Base-by-base conservation (phyloP, 2,888 invertebrate genomes). In the Eupithecia dodoneata region DNA sequence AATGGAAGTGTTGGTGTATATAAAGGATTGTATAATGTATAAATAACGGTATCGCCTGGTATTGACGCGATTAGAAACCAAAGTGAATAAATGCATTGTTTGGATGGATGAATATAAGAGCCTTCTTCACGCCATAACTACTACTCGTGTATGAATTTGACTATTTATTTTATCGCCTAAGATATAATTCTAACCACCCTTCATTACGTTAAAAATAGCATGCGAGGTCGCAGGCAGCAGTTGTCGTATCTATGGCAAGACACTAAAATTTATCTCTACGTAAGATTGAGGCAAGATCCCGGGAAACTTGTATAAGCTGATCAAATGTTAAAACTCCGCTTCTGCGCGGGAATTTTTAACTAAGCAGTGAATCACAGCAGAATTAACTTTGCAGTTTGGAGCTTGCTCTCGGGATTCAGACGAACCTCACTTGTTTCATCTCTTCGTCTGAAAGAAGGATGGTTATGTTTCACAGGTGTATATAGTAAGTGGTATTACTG, bases 321-420 rank as follows among this genome's bases (percentile, higher is more conserved):
- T 87, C 78, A 84, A 85, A 83, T 85, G 83, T 80, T 85, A 79
- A 82, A 82, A 82, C 72, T 81, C 71, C n/a, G 76, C 72, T 76
- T 77, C 76, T 69, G 76, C 78, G 81, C 81, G 76, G 82, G 86
- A 88, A 86, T 88, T 85, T 86, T 86, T 86, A 88, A 87, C 84
- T 85, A 86, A 80, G 82, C 77, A 76, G 79, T 78, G 77, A 81
- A 77, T 81, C 77, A 75, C 73, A 71, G 79, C 80, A 71, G 79
- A 85, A 86, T 85, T 80, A 85, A 86, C 83, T 85, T 87, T 84
- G 76, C 73, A 80, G 65, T 82, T 81, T 79, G 78, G 83, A 86
- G 79, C 84, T 85, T 73, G 77, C 76, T 73, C 77, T 71, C 75
- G 72, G 73, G 76, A 80, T 77, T 5, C 47, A 47, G 30, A 67